phyloP scores from a whole-genome alignment of 2,888 invertebrate genomes.

The Tridacna gigas region DNA sequence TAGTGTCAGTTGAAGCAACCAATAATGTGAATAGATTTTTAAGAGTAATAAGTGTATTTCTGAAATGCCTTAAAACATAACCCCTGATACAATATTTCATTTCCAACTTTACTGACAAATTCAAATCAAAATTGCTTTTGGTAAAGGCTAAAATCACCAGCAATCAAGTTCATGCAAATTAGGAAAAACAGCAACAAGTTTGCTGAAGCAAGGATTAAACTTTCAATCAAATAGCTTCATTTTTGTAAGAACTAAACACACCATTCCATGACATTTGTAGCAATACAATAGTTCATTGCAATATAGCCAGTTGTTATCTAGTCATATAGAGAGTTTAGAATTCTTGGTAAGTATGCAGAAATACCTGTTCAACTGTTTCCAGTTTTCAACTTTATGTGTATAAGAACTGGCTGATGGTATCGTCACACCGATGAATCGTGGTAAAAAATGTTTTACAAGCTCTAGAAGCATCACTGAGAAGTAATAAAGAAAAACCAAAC shows the following conservation, averaged over 20 bases:
- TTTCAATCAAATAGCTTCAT: neutral
- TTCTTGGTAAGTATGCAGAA: neutral
- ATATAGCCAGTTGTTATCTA: neutral
- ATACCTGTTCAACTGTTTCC: constrained; percentile 84
- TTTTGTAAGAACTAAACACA: neutral
- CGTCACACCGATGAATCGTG: constrained; percentile 82
- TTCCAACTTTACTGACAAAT: too few species aligned
- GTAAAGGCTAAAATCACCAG: too few species aligned
- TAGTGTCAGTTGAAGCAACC: too few species aligned
- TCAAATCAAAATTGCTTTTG: too few species aligned
- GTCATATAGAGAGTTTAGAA: neutral
- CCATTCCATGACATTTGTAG: neutral
- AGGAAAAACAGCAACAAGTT: too few species aligned
- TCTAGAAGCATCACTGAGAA: constrained; percentile 84
- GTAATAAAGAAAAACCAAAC: neutral
- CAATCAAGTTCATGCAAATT: too few species aligned
- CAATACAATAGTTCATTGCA: constrained; percentile 11
- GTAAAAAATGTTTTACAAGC: constrained; percentile 82
- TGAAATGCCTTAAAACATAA: too few species aligned
- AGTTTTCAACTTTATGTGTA: constrained; percentile 84
- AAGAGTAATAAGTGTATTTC: too few species aligned
- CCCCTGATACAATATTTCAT: too few species aligned
- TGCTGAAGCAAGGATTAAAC: neutral
- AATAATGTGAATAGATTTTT: too few species aligned
- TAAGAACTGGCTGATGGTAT: constrained; percentile 78